Evolutionary conservation across 2,797 vertebrate species (phyloP).

Genomic region (Schizopygopsis malacanthus): DNA sequence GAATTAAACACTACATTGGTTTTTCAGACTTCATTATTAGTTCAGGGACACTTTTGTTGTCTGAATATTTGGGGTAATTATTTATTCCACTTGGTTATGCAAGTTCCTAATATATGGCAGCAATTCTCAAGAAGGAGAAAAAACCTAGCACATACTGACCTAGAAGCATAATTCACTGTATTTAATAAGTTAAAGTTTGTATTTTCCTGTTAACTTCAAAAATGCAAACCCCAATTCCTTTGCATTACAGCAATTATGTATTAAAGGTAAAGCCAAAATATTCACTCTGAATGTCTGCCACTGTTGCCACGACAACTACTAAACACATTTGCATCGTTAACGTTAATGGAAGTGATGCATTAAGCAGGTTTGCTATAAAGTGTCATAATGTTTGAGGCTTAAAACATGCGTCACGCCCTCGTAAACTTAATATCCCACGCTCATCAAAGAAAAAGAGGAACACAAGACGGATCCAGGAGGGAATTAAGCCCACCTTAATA

Average conservation of each 20-base stretch:
- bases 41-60: slow-evolving; percentile 3
- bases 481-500: slow-evolving; percentile 12
- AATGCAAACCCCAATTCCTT: background rate
- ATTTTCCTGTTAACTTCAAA: slow-evolving; percentile 9
- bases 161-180: slow-evolving; percentile 37
- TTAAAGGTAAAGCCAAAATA: slow-evolving; percentile 17
- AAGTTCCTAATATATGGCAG: slow-evolving; percentile 20
- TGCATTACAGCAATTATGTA: slow-evolving; percentile 9
- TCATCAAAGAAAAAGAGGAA: background rate
- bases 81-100: slow-evolving; percentile 17
- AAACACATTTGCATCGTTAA: slow-evolving; percentile 28
- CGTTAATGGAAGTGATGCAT: slow-evolving; percentile 45
- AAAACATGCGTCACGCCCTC: background rate
- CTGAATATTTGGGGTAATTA: background rate
- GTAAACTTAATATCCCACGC: background rate
- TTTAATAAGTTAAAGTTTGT: slow-evolving; percentile 30
- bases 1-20: background rate
- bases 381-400: slow-evolving; percentile 21
- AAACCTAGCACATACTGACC: slow-evolving; percentile 23
- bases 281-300: slow-evolving; percentile 5
- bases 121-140: slow-evolving; percentile 22
- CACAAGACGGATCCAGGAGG: background rate
- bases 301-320: slow-evolving; percentile 29
- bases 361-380: slow-evolving; percentile 30
- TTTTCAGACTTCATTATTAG: background rate